Evolutionary conservation across 1,140 invertebrate genomes (phyloP).

Genomic region (Monomorium pharaonis): DNA sequence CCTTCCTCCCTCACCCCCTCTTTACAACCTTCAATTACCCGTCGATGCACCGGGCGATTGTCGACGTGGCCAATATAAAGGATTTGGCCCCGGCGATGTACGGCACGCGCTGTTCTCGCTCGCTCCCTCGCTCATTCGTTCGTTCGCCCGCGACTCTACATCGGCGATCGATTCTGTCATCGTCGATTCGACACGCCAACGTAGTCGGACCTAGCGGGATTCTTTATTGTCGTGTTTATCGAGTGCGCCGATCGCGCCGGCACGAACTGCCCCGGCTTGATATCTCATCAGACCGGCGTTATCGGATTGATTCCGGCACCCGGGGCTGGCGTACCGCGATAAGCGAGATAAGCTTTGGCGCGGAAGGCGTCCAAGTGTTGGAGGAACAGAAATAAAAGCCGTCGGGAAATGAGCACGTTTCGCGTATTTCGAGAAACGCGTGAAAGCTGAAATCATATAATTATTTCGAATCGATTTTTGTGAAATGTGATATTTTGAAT

Average conservation of each 20-base stretch:
- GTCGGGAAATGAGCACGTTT: background rate
- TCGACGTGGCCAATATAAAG: conserved; percentile 33
- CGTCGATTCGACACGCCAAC: conserved; percentile 46
- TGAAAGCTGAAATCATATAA: background rate
- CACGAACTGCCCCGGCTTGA: conserved; percentile 47
- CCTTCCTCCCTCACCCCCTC: background rate
- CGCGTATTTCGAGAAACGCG: background rate
- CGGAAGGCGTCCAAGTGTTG: background rate
- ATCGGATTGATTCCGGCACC: conserved; percentile 59
- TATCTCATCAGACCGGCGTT: conserved; percentile 58
- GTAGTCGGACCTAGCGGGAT: conserved; percentile 47
- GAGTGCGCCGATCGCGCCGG: conserved; percentile 23
- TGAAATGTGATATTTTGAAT: background rate
- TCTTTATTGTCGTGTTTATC: conserved; percentile 67
- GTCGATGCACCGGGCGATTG: conserved; percentile 12
- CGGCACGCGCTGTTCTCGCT: background rate
- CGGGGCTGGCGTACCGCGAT: conserved; percentile 24
- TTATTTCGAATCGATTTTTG: background rate
- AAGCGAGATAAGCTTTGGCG: conserved; percentile 22
- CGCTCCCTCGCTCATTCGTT: background rate
- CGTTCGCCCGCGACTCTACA: conserved; percentile 4
- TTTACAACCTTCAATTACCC: conserved; percentile 44
- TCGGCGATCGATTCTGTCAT: conserved; percentile 50
- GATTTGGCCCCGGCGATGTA: conserved; percentile 4
- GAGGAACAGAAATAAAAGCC: background rate